These are phyloP conservation scores for Amphipoea lucens DNA, from an alignment of 2,888 invertebrate species.

Conservation along the genomic window DNA sequence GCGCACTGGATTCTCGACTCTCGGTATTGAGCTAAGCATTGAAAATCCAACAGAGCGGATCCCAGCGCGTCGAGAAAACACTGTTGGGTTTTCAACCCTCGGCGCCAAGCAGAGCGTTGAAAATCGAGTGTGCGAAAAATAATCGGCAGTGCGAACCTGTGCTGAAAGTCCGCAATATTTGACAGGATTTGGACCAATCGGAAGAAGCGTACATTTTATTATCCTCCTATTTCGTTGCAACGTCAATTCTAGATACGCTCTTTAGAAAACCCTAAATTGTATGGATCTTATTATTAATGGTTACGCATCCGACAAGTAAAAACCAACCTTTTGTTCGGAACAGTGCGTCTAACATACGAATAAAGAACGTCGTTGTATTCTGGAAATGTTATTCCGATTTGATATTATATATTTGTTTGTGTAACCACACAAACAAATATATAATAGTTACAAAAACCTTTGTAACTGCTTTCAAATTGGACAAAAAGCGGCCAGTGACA, in stretches of 20 bases:
- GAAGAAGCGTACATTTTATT: background rate
- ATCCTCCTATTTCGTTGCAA: background rate
- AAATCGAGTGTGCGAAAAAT: background rate
- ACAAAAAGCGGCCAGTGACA: background rate
- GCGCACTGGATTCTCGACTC: background rate
- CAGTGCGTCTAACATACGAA: background rate
- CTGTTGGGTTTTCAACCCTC: background rate
- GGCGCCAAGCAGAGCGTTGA: background rate
- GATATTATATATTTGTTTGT: background rate
- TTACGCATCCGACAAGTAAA: background rate
- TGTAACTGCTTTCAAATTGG: background rate
- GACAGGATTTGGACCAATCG: background rate
- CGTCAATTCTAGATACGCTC: background rate
- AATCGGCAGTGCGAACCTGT: background rate
- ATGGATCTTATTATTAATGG: conserved; percentile 2
- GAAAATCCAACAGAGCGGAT: background rate
- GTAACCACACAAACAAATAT: too few species aligned
- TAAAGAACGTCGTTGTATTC: conserved; percentile 4
- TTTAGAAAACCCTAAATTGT: conserved; percentile 1
- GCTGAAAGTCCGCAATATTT: conserved; percentile 4
- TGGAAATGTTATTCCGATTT: background rate
- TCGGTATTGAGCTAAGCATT: background rate
- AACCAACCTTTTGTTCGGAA: background rate
- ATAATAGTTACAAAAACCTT: too few species aligned
- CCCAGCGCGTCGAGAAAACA: background rate